These are phyloP conservation scores for Neogobius melanostomus DNA, from an alignment of 2,113 vertebrate genomes.

Conservation along the genomic window DNA sequence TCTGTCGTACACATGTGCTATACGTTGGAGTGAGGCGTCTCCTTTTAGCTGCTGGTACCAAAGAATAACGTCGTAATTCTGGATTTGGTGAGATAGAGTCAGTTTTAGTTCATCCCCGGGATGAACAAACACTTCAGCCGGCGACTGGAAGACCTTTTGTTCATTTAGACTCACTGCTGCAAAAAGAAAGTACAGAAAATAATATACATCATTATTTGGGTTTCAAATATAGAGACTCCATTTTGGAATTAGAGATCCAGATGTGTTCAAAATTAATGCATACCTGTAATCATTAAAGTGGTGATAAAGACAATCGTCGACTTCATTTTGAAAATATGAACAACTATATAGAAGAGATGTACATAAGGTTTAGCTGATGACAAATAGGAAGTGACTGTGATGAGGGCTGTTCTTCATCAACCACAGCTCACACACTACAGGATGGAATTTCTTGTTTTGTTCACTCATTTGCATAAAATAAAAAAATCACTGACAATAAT, in stretches of 20 bases:
- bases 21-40: slow-evolving; percentile 33
- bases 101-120: slow-evolving; percentile 4
- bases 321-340: not conserved
- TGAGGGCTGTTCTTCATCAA: not conserved
- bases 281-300: slow-evolving; percentile 42
- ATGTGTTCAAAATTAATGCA: not conserved
- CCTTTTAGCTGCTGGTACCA: slow-evolving; percentile 57
- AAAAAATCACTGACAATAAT: not conserved
- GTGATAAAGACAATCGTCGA: not conserved
- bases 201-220: not conserved
- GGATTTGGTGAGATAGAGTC: slow-evolving; percentile 30
- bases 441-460: no score
- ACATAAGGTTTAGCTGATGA: not conserved
- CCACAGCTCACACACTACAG: not conserved
- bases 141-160: slow-evolving; percentile 50
- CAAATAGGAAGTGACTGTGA: slow-evolving; percentile 32
- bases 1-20: slow-evolving; percentile 29
- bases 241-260: not conserved
- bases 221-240: no score
- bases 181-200: not conserved
- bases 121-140: slow-evolving; percentile 19
- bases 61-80: slow-evolving; percentile 43
- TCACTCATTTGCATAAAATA: not conserved
- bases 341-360: not conserved
- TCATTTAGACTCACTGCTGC: slow-evolving; percentile 38